Evolutionary conservation across 2,797 vertebrate species (phyloP), one percentile per base, ranked within the genome.

Genomic region (Darevskia nairensis): DNA sequence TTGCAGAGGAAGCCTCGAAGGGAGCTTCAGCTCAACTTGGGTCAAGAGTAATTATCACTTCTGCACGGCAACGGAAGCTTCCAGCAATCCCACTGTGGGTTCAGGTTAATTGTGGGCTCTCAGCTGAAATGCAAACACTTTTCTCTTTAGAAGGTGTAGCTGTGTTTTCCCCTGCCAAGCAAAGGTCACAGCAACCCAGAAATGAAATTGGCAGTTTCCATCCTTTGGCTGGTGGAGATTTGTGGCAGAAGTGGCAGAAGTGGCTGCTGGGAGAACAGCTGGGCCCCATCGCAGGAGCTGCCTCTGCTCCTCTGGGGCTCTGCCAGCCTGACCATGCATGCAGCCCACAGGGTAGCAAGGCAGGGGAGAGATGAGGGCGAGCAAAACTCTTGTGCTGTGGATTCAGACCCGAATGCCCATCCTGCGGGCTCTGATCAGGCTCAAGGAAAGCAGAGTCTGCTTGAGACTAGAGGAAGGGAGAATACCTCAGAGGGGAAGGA

Each of bases 161-260:
- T 50, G 82, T n/a, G 64, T 84, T 91, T 75, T 39, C 25, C 32
- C 21, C 46, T n/a, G 9, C 82, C 23, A 6, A 89, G 86, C 77
- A 15, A n/a, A 10, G n/a, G 83, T 89, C 46, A 50, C 21, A 69
- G 29, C 25, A 72, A 29, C 69, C 87, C 86, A 11, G 71, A 84
- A 92, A 82, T 89, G 80, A 83, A 86, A 89, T 69, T 92, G 93
- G 88, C 87, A 86, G 86, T 72, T 92, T 89, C 75, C 86, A 80
- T 93, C 90, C 92, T 92, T 93, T 93, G 93, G 89, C 91, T 89
- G 88, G 87, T 92, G 89, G 46, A 89, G 89, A 92, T 72, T 93
- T 90, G 74, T 0, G 89, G 82, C 77, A 86, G 87, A 92, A 93
- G 84, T 92, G 94, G 92, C 92, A 92, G 91, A 19, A 88, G 21